phyloP scores from a whole-genome alignment of 2,888 invertebrate genomes.

The Coleophora deauratella region DNA sequence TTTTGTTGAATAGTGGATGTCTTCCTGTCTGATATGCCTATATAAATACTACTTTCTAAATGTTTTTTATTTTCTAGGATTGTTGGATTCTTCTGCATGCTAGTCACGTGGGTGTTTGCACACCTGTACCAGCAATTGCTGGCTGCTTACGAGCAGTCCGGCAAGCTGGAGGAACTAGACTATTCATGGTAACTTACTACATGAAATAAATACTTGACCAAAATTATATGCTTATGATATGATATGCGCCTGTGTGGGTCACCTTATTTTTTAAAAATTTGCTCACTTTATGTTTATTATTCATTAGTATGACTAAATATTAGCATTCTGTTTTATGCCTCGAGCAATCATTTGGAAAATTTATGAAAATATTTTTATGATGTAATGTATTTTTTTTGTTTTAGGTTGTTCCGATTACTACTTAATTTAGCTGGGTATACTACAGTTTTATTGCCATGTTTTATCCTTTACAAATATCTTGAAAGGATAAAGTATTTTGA shows the following conservation, averaged over 20 bases:
- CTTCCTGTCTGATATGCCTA: too few species aligned
- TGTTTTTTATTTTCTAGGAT: slow-evolving; percentile 22
- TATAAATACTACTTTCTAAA: too few species aligned
- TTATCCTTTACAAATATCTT: slow-evolving; percentile 86
- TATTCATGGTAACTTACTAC: slow-evolving; percentile 48
- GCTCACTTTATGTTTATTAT: too few species aligned
- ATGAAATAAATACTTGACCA: not conserved
- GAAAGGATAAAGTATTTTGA: slow-evolving; percentile 86
- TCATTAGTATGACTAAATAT: too few species aligned
- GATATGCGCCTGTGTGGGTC: too few species aligned
- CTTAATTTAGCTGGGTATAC: slow-evolving; percentile 91
- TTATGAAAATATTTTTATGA: not conserved
- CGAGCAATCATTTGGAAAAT: too few species aligned
- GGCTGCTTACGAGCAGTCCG: slow-evolving; percentile 40
- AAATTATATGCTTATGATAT: not conserved
- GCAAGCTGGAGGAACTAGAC: slow-evolving; percentile 39
- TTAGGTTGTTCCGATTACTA: slow-evolving; percentile 82
- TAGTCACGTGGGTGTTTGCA: slow-evolving; percentile 36
- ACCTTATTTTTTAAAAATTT: too few species aligned
- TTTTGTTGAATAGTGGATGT: too few species aligned
- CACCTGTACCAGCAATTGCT: slow-evolving; percentile 40
- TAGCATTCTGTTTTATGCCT: too few species aligned
- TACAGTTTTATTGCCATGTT: slow-evolving; percentile 90
- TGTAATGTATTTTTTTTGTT: not conserved
- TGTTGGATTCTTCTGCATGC: slow-evolving; percentile 31